Base-by-base conservation (phyloP, 1,140 invertebrate genomes). In the Apis cerana region DNA sequence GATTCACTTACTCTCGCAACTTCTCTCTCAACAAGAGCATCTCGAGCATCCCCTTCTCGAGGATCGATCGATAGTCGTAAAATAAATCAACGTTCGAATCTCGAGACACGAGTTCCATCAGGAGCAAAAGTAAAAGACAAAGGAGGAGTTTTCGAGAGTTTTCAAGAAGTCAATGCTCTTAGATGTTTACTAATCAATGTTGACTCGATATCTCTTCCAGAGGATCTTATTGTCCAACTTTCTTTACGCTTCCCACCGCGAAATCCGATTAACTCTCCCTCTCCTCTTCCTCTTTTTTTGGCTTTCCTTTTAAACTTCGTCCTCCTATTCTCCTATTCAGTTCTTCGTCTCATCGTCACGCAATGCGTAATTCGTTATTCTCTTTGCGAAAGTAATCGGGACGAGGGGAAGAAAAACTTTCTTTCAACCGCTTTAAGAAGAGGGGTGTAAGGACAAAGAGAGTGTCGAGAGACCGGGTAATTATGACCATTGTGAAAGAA, bases 301-400 rank as follows among this genome's bases (percentile, higher is more conserved):
- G 5, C 19, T 23, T 58, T 12, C 0, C 33, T 33, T 56, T 79
- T 62, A 17, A 17, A 70, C 43, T 10, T 21, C 56, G 27, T 23
- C 54, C 27, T 23, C 61, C 27, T 23, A 15, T 27, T 62, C 23
- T 56, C 5, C 2, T 17, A 19, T 19, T 43, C 33, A 43, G 11
- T 23, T 21, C n/a, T 69, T 43, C 17, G 10, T 27, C 50, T 74
- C n/a, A 21, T 54, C 56, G 54, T 15, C 61, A 48, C 68, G 74
- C 76, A 81, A 85, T 85, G 33, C 43, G 64, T 80, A 88, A 88
- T 85, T 88, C 83, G 83, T 88, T 88, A 79, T 88, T 88, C 82
- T 76, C 21, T 50, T 43, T 80, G 27, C 58, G 56, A 17, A 65
- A 62, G 15, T 50, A 71, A 52, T 52, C 58, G 79, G 2, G 27